A percentile compares a stretch with the other conserved stretches of the same genome.
Conservation (phyloP, 92 coral and sea anemone species). For the Epizoanthus ramosus region DNA sequence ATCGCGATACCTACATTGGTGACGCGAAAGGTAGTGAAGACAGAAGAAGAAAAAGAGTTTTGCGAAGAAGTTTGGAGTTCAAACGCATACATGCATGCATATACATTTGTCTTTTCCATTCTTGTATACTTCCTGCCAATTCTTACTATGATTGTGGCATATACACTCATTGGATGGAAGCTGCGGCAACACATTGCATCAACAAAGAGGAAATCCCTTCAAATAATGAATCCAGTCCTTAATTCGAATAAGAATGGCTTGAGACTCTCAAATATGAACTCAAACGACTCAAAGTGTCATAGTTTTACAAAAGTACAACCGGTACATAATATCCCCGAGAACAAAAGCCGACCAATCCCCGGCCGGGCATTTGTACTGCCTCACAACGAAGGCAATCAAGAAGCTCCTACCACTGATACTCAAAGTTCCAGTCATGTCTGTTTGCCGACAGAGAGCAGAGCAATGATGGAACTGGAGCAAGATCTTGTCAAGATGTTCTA, state of each 20-base stretch:
- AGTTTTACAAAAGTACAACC: too few species aligned
- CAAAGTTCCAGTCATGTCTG: background rate
- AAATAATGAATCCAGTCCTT: background rate
- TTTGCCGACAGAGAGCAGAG: background rate
- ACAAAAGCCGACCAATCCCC: too few species aligned
- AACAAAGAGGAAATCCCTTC: background rate
- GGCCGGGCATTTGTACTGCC: background rate
- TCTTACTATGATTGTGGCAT: conserved; percentile 61
- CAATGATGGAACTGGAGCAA: conserved; percentile 50
- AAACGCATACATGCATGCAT: conserved; percentile 8
- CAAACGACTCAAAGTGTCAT: background rate
- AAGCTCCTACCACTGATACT: background rate
- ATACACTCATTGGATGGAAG: conserved; percentile 68
- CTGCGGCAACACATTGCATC: conserved; percentile 53
- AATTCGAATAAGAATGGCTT: background rate
- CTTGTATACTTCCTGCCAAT: conserved; percentile 61
- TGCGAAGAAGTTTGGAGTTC: conserved; percentile 8
- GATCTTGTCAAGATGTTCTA: conserved; percentile 82
- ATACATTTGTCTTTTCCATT: conserved; percentile 46
- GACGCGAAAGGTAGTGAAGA: too few species aligned
- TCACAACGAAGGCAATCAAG: background rate
- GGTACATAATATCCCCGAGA: too few species aligned
- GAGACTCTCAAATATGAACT: too few species aligned
- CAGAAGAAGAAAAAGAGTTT: background rate
- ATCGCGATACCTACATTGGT: too few species aligned